Conservation (phyloP, 2,113 vertebrate species). For the Sphaerodactylus townsendi region DNA sequence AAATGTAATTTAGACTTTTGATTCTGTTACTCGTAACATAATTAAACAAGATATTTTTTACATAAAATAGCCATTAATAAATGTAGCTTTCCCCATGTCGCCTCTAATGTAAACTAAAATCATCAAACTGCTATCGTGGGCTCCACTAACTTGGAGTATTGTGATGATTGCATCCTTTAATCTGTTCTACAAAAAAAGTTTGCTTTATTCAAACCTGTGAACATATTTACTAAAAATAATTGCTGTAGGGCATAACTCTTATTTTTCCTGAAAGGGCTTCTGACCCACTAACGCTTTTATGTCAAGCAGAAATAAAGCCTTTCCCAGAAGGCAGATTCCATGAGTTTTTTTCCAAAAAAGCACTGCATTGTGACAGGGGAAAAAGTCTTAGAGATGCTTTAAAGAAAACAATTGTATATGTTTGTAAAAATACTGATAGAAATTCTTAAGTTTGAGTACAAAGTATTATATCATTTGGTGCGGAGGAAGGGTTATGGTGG, state of each 20-base stretch:
- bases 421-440: not conserved
- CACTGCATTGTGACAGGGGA: slow-evolving; percentile 33
- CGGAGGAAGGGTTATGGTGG: too few relatives aligned
- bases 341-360: not conserved
- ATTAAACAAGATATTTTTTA: too few relatives aligned
- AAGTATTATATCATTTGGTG: slow-evolving; percentile 7
- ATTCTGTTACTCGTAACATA: too few relatives aligned
- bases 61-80: too few relatives aligned
- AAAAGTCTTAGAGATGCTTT: not conserved
- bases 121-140: too few relatives aligned
- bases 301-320: too few relatives aligned
- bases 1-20: too few relatives aligned
- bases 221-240: not conserved
- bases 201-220: not conserved
- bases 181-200: not conserved
- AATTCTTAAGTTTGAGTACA: slow-evolving; percentile 1
- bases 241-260: too few relatives aligned
- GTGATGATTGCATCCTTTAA: not conserved
- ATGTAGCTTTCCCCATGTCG: not conserved
- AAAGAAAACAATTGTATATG: not conserved
- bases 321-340: too few relatives aligned
- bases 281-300: too few relatives aligned
- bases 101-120: not conserved
- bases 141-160: not conserved
- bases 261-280: too few relatives aligned